These are phyloP conservation scores for Pseudorectes ferrugineus DNA, from an alignment of 2,113 vertebrate genomes.

Conservation along the genomic window DNA sequence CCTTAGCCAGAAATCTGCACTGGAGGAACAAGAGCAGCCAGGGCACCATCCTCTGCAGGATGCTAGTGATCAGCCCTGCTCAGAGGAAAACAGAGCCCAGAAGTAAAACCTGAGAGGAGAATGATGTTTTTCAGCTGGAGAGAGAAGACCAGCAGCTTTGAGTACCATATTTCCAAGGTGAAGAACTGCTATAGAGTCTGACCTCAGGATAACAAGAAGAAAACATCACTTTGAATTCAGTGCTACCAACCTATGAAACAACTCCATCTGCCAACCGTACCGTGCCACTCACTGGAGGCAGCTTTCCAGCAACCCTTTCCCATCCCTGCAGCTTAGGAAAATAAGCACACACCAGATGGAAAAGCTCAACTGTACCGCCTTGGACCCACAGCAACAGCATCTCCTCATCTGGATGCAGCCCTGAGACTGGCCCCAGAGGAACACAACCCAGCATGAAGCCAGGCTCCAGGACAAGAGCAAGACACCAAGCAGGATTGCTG, in stretches of 20 bases:
- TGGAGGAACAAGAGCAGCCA: neutral
- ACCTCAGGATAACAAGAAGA: neutral
- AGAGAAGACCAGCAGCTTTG: neutral
- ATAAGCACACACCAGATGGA: neutral
- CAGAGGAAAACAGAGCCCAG: neutral
- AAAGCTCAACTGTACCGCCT: neutral
- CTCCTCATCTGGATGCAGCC: fast-evolving
- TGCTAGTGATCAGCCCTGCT: neutral
- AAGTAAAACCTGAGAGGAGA: neutral
- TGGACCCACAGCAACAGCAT: neutral
- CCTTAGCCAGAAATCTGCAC: neutral
- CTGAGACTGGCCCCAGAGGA: neutral
- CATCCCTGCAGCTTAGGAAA: neutral
- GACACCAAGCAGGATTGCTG: fast-evolving
- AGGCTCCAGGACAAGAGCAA: neutral
- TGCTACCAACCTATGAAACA: neutral
- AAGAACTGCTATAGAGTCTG: neutral
- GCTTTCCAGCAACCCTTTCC: neutral
- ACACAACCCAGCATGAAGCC: neutral
- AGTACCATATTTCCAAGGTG: neutral
- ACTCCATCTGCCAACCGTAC: neutral
- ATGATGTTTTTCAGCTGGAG: neutral
- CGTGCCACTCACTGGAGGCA: fast-evolving
- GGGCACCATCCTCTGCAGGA: neutral
- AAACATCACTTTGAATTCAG: neutral